Evolutionary conservation across 2,888 invertebrate genomes (phyloP), one percentile per base, ranked within the genome.

Genomic region (Tinea pellionella): DNA sequence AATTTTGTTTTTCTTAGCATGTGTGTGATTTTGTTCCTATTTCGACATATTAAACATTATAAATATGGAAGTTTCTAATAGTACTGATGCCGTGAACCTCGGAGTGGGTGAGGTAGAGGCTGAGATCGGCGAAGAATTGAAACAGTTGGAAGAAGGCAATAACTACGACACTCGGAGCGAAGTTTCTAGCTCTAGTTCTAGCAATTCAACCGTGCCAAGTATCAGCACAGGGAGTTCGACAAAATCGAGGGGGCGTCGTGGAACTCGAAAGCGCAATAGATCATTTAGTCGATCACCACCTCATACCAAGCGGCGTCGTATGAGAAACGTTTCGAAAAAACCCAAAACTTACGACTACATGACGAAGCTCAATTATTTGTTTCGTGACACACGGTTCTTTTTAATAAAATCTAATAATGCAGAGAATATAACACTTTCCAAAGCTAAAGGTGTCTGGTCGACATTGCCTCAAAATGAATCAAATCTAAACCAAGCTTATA

Each of bases 331-430:
- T 32, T 74, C 69, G 56, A 78, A 69, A 63, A 81, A 84, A 75
- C 82, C 89, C 61, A 93, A 93, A 77, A 92, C 92, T 9, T 94
- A 95, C 72, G 95, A 96, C 82, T 96, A 95, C 71, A 89, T 93
- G 84, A 94, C 95, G 19, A 95, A 96, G 83, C 82, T 98, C 65
- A 97, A 96, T 85, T 97, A 98, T 81, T 89, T 99, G 66, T 98
- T 98, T 80, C 91, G 97, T 66, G 97, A 97, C 76, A 95, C 98
- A 58, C 90, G 94, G 65, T 98, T 97, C 88, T 98, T 98, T 86
- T 91, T 99, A 61, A 98, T 99, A 69, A 99, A 99, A 85, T 98
- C 98, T 59, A 98, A 98, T 82, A 99, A 99, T 83, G 94, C 95
- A 62, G 98, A 99, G 82, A 99, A 99, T 79, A 95, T 99, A 59